Base-by-base conservation (phyloP, 2,888 invertebrate genomes). In the Meteorus cinctellus region DNA sequence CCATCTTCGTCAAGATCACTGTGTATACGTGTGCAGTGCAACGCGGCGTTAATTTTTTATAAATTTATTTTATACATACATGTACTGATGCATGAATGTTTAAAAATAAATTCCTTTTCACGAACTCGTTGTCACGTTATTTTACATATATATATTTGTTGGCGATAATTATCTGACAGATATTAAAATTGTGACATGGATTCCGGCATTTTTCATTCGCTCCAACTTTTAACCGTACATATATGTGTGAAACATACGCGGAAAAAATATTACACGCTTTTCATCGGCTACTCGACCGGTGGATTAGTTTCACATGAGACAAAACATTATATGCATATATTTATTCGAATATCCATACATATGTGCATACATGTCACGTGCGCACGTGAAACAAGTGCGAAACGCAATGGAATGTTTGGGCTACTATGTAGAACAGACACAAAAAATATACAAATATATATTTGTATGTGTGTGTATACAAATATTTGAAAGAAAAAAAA, bases 341-440 rank as follows among this genome's bases (percentile, higher is more conserved):
- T 59, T 41, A 45, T 45, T 45, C 55, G 19, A 19, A 55, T 55
- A 55, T 55, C 19, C 19, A 55, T n/a, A 48, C 1, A n/a, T 55
- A 55, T 55, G 8, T 19, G n/a, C n/a, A 24, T 24, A 19, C 19
- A 55, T 55, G 6, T n/a, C 48, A 48, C 48, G 27, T 45, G 67
- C 67, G 41, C 34, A 68, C 51, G 67, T 73, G 74, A 41, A 60
- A 74, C 74, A 74, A 72, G 76, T 68, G 69, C 60, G 65, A 73
- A 62, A 68, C 76, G 72, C 71, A 74, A 71, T 36, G 70, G 74
- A 69, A 68, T 76, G 63, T 76, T 76, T 76, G 31, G 63, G 41
- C 48, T 45, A 48, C 19, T 63, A 72, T 45, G 6, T 19, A 27
- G 19, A 62, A 60, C 16, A 55, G 31, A 27, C 48, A 19, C 0